Base-by-base conservation (phyloP, 2,797 vertebrate genomes). In the Poeciliopsis presidionis region DNA sequence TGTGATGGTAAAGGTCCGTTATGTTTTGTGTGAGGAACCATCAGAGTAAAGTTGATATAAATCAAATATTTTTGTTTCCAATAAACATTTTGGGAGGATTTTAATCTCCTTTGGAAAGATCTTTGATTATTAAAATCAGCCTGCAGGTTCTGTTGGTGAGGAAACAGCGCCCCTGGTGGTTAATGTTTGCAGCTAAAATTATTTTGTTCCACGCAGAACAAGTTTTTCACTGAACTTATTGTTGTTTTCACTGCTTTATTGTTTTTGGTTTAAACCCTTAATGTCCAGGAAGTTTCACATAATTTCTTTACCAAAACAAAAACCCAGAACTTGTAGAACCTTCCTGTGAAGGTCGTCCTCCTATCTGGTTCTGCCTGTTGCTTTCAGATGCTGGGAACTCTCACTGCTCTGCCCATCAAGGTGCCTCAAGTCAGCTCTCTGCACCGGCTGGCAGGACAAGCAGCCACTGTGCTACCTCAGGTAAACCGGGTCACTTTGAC, bases 361-460 rank as follows among this genome's bases (percentile, higher is more conserved):
- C 30, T 36, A 63, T 20, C 59, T 7, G 13, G 59, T 2, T 67
- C 65, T n/a, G 7, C 11, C 22, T 4, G 80, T 43, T 47, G 45
- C 78, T 84, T 85, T 57, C 96, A 99, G 98, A 95, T 97, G 94
- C 92, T 98, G 96, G 97, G 98, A 94, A 91, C 96, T 90, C 93
- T 97, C 93, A 95, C 97, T 90, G 95, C 98, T 93, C 94, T 97
- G 91, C 98, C 98, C 94, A 96, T 98, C 92, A 97, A 97, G 89
- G 97, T 99, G 95, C 98, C 98, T 97, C 98, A 98, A 95, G 97
- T 99, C 95, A 97, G 97, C 95, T 98, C 98, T 84, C 96, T 99
- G 95, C 97, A 98, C 94, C 96, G 97, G 93, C 96, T 99, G 96
- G 96, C 97, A 83, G 97, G 97, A 95, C 98, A 97, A 95, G 96